These are phyloP conservation scores for Thymelicus lineola DNA, from an alignment of 2,888 invertebrate species.

Conservation along the genomic window DNA sequence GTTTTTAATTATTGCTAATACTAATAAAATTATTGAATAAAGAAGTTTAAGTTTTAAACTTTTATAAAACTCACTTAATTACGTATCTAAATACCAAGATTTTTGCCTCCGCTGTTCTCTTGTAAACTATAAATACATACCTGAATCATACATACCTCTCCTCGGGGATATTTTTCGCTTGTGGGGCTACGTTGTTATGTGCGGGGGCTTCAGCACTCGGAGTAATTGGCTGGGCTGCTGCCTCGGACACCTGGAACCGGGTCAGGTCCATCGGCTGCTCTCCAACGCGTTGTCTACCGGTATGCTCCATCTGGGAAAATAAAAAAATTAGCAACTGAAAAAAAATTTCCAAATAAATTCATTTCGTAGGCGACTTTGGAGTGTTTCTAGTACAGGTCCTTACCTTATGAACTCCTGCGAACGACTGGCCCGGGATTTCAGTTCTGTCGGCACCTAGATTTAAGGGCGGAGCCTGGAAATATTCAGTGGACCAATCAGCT, in stretches of 20 bases:
- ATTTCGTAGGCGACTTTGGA: slow-evolving; percentile 17
- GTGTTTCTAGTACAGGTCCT: background rate
- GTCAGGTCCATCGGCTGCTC: background rate
- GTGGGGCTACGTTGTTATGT: background rate
- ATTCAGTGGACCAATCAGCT: slow-evolving; percentile 14
- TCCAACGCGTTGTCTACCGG: background rate
- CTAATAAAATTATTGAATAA: too few species aligned
- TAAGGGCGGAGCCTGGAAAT: slow-evolving; percentile 4
- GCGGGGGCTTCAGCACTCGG: background rate
- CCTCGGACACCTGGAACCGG: background rate
- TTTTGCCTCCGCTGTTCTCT: too few species aligned
- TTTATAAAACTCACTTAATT: too few species aligned
- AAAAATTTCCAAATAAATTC: background rate
- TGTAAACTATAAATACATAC: too few species aligned
- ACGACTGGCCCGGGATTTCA: slow-evolving; percentile 5
- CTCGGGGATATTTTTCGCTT: background rate
- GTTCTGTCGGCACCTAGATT: background rate
- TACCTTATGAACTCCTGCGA: slow-evolving; percentile 7
- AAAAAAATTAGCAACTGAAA: background rate
- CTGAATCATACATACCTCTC: background rate
- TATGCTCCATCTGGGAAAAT: slow-evolving; percentile 10
- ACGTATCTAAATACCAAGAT: too few species aligned
- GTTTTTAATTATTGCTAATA: too few species aligned
- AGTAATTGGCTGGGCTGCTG: background rate
- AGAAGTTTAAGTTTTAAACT: too few species aligned